Evolutionary conservation across 2,888 invertebrate genomes (phyloP).

Genomic region (Quadriops clusia): DNA sequence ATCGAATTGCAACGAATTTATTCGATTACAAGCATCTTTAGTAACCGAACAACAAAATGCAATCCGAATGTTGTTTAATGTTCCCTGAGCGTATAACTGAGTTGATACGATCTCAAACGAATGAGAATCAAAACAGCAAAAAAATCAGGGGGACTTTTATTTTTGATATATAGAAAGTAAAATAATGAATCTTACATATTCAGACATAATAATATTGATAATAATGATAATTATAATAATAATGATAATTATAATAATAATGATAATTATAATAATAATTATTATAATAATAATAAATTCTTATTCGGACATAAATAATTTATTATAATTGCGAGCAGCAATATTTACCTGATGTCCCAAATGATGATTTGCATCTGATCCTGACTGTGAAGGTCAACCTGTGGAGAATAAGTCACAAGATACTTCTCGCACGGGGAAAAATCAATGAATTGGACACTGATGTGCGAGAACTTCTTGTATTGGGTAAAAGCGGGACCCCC

Average conservation of each 20-base stretch:
- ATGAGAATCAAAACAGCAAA: too few species aligned
- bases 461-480: constrained; percentile 82
- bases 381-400: constrained; percentile 48
- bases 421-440: constrained; percentile 98
- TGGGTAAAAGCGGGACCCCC: constrained; percentile 89
- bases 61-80: constrained; percentile 8
- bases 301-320: constrained; percentile 6
- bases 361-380: constrained; percentile 80
- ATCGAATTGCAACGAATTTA: too few species aligned
- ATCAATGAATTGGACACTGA: constrained; percentile 87
- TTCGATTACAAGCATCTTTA: too few species aligned
- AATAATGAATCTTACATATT: too few species aligned
- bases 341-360: constrained; percentile 78
- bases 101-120: too few species aligned
- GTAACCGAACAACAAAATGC: too few species aligned
- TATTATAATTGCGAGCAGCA: constrained; percentile 11
- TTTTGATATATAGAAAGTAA: too few species aligned
- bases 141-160: too few species aligned
- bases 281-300: constrained; percentile 3
- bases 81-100: constrained; percentile 17
- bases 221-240: too few species aligned
- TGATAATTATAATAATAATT: too few species aligned
- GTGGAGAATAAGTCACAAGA: constrained; percentile 86
- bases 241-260: too few species aligned
- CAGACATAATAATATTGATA: too few species aligned